Percentiles rank a stretch among this genome's conserved stretches.
phyloP scores from a whole-genome alignment of 1,140 invertebrate species.

The Zelostemma sp. region DNA sequence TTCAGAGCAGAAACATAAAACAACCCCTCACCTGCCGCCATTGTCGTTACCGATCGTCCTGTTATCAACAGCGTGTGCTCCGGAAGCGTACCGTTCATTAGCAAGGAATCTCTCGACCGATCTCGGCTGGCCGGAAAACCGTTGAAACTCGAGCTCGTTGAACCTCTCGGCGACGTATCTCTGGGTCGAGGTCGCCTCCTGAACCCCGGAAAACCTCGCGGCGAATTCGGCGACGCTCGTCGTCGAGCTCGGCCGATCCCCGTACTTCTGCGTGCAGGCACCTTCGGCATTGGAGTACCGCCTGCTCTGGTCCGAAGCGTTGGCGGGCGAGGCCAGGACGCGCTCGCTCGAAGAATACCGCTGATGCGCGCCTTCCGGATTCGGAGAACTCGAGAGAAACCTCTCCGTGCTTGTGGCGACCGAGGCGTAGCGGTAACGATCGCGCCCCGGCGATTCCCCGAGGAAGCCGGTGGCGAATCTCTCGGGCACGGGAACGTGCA shows the following conservation, averaged over 20 bases:
- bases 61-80: slow-evolving; percentile 37
- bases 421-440: slow-evolving; percentile 56
- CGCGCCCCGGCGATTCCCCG: slow-evolving; percentile 57
- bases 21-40: slow-evolving; percentile 45
- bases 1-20: too few species aligned
- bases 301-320: slow-evolving; percentile 24
- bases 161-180: slow-evolving; percentile 59
- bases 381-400: slow-evolving; percentile 58
- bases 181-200: slow-evolving; percentile 64
- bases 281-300: slow-evolving; percentile 52
- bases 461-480: slow-evolving; percentile 53
- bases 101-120: slow-evolving; percentile 62
- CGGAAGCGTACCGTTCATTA: slow-evolving; percentile 58
- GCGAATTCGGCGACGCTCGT: slow-evolving; percentile 54
- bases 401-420: slow-evolving; percentile 53
- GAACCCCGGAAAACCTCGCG: slow-evolving; percentile 48
- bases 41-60: slow-evolving; percentile 31
- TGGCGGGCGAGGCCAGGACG: slow-evolving; percentile 26
- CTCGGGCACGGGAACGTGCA: slow-evolving; percentile 62
- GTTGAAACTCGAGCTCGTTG: slow-evolving; percentile 69
- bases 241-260: slow-evolving; percentile 55
- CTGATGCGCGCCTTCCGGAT: slow-evolving; percentile 58
- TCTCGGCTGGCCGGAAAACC: slow-evolving; percentile 69
- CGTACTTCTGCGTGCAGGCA: slow-evolving; percentile 56
- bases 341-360: slow-evolving; percentile 62